phyloP scores from a whole-genome alignment of 2,797 vertebrate genomes.

The Anguilla pacifica region DNA sequence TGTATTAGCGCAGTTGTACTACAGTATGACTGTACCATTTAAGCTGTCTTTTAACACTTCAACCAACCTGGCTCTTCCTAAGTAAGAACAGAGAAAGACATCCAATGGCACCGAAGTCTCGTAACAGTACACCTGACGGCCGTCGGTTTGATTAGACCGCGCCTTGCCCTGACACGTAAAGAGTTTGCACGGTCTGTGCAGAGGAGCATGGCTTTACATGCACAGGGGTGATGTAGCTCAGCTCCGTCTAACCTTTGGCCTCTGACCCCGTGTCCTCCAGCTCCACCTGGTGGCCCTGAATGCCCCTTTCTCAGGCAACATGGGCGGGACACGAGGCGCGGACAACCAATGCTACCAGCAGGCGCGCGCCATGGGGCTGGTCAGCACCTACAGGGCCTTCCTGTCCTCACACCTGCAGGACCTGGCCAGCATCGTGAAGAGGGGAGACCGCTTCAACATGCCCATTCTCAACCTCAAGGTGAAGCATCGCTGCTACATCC shows the following conservation, averaged over 20 bases:
- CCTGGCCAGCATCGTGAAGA: conserved; percentile 74
- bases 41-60: not conserved
- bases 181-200: not conserved
- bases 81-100: not conserved
- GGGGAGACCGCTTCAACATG: conserved; percentile 67
- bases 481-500: conserved; percentile 39
- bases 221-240: not conserved
- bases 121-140: not conserved
- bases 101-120: not conserved
- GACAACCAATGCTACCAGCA: conserved; percentile 90
- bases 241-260: not conserved
- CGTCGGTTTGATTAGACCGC: not conserved
- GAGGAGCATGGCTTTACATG: not conserved
- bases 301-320: conserved; percentile 81
- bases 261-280: conserved; percentile 59
- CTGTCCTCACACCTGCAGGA: conserved; percentile 85
- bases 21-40: not conserved
- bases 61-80: not conserved
- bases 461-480: conserved; percentile 91
- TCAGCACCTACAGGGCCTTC: conserved; percentile 87
- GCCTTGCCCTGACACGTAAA: not conserved
- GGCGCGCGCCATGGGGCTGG: conserved; percentile 85
- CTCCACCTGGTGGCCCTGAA: conserved; percentile 91
- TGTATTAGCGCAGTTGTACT: not conserved
- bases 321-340: conserved; percentile 72